Evolutionary conservation across 1,140 invertebrate species (phyloP).

Genomic region (Drosophila repleta): DNA sequence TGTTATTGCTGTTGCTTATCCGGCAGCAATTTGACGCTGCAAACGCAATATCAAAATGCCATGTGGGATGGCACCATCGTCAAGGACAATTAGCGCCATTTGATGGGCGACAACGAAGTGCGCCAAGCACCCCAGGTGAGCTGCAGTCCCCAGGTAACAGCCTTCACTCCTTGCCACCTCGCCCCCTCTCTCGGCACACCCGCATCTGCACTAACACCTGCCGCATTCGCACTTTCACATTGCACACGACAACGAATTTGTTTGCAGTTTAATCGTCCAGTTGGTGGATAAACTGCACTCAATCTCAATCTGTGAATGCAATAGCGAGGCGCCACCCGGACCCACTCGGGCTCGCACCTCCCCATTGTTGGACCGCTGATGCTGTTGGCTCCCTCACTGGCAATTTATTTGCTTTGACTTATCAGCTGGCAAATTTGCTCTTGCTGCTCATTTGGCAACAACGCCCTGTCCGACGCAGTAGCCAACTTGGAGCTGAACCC

Average conservation of each 20-base stretch:
- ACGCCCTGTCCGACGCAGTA: slow-evolving; percentile 54
- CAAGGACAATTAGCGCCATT: slow-evolving; percentile 77
- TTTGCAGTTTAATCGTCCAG: slow-evolving; percentile 65
- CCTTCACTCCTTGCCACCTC: neutral
- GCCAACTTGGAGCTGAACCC: slow-evolving; percentile 57
- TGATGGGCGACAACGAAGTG: slow-evolving; percentile 51
- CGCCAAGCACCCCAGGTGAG: neutral
- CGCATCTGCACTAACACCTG: slow-evolving; percentile 19
- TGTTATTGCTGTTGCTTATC: slow-evolving; percentile 45
- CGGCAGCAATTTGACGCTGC: slow-evolving; percentile 72
- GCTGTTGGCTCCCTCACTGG: neutral
- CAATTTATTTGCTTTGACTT: slow-evolving; percentile 66
- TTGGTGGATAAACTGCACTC: slow-evolving; percentile 62
- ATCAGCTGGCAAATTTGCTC: slow-evolving; percentile 64
- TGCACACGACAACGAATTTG: slow-evolving; percentile 51
- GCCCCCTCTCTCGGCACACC: neutral
- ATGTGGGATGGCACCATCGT: slow-evolving; percentile 71
- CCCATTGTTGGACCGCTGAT: slow-evolving; percentile 13
- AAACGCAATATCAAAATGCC: slow-evolving; percentile 64
- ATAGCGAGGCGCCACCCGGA: slow-evolving; percentile 38
- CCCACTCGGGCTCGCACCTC: slow-evolving; percentile 5
- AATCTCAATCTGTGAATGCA: slow-evolving; percentile 58
- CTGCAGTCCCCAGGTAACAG: neutral
- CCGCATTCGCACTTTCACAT: slow-evolving; percentile 69
- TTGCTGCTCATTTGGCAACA: slow-evolving; percentile 56